phyloP scores from a whole-genome alignment of 30 jellyfish, hydroid and myxozoan genomes.

The Chironex yamaguchii region DNA sequence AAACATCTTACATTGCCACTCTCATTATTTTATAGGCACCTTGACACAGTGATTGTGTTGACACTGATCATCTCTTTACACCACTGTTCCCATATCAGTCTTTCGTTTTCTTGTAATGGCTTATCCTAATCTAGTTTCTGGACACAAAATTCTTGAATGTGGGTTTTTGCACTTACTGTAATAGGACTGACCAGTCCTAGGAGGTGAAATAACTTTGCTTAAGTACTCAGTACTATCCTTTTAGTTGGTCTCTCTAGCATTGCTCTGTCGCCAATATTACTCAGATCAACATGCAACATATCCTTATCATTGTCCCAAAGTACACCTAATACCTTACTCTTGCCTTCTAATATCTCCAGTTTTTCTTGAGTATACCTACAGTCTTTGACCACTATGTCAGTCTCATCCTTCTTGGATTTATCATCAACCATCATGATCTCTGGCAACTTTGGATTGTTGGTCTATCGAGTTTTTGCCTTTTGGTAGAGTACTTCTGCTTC shows the following conservation, averaged over 20 bases:
- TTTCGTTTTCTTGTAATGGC: background rate
- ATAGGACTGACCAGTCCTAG: constrained; percentile 20
- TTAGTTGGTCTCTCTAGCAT: background rate
- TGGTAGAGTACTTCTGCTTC: too few species aligned
- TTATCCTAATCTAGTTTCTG: constrained; percentile 18
- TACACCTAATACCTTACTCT: constrained; percentile 14
- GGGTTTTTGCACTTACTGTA: background rate
- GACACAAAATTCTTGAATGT: constrained; percentile 7
- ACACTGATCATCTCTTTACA: background rate
- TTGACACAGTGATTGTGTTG: background rate
- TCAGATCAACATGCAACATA: background rate
- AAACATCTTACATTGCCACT: background rate
- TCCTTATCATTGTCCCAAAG: constrained; percentile 8
- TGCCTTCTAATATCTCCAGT: too few species aligned
- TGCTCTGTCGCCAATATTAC: background rate
- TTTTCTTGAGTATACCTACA: too few species aligned
- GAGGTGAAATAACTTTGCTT: constrained; percentile 20
- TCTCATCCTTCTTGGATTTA: too few species aligned
- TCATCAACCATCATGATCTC: too few species aligned
- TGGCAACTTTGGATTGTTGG: too few species aligned
- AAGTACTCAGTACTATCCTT: constrained; percentile 1
- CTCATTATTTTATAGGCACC: background rate
- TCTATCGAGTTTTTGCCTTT: too few species aligned
- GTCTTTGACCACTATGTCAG: too few species aligned
- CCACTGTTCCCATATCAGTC: constrained; percentile 3